Evolutionary conservation across 1,140 invertebrate species (phyloP).

Genomic region (Drosophila triauraria): DNA sequence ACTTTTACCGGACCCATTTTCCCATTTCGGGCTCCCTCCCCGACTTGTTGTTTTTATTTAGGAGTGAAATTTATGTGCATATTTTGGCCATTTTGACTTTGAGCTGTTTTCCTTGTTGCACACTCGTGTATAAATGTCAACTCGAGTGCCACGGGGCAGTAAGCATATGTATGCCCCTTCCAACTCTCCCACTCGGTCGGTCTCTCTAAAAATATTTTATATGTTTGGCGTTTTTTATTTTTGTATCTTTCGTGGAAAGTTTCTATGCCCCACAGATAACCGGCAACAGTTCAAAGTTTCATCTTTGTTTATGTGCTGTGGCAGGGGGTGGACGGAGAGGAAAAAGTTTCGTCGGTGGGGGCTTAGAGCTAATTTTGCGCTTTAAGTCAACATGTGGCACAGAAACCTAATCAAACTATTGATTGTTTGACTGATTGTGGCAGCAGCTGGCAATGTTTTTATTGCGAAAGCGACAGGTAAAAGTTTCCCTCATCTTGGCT

Average conservation of each 20-base stretch:
- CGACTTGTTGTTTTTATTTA: conserved; percentile 37
- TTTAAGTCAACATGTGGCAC: conserved; percentile 73
- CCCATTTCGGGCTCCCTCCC: conserved; percentile 6
- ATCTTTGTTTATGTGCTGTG: conserved; percentile 38
- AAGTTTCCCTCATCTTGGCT: conserved; percentile 67
- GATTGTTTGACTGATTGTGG: conserved; percentile 79
- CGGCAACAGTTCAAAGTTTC: conserved; percentile 76
- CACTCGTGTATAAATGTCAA: conserved; percentile 51
- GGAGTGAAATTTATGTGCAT: conserved; percentile 75
- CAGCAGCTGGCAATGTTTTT: conserved; percentile 62
- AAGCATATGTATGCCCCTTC: conserved; percentile 34
- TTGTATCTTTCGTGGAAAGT: conserved; percentile 43
- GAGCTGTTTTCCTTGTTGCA: conserved; percentile 63
- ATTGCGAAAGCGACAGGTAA: conserved; percentile 65
- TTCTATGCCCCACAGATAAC: conserved; percentile 62
- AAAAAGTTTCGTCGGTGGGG: conserved; percentile 40
- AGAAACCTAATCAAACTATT: conserved; percentile 79
- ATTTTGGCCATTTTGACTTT: conserved; percentile 70
- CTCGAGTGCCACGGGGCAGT: conserved; percentile 43
- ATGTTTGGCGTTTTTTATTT: conserved; percentile 24
- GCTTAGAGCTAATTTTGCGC: conserved; percentile 52
- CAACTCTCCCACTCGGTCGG: background rate
- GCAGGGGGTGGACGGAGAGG: background rate
- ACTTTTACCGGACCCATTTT: conserved; percentile 46
- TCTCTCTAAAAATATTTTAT: conserved; percentile 20